These are phyloP conservation scores for Isaurus tuberculatus DNA, from an alignment of 92 coral and sea anemone genomes.

Conservation along the genomic window DNA sequence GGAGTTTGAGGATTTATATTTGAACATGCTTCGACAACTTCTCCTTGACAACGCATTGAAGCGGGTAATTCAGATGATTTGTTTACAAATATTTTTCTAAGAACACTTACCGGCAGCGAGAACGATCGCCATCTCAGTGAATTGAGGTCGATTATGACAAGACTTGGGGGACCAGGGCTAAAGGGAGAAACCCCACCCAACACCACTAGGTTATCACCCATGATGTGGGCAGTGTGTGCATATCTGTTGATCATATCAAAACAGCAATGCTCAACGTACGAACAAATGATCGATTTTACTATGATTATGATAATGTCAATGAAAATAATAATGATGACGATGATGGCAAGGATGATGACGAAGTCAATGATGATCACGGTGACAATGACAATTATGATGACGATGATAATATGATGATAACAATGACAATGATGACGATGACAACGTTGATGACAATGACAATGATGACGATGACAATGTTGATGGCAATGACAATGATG, in stretches of 20 bases:
- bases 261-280: no score
- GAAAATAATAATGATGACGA: background rate
- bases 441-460: no score
- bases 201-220: slow-evolving; percentile 67
- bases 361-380: background rate
- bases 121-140: slow-evolving; percentile 68
- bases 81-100: background rate
- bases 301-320: background rate
- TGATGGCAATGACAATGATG: no score
- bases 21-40: no score
- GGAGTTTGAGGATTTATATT: no score
- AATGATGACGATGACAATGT: no score
- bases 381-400: background rate
- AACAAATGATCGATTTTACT: background rate
- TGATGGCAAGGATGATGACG: background rate
- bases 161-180: slow-evolving; percentile 62
- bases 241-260: slow-evolving; percentile 64
- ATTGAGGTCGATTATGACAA: slow-evolving; percentile 58
- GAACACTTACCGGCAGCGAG: slow-evolving; percentile 71
- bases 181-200: slow-evolving; percentile 80
- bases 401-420: no score
- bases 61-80: no score
- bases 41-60: no score
- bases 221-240: slow-evolving; percentile 80
- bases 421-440: background rate